phyloP scores from a whole-genome alignment of 2,113 vertebrate species.

The Tursiops truncatus region DNA sequence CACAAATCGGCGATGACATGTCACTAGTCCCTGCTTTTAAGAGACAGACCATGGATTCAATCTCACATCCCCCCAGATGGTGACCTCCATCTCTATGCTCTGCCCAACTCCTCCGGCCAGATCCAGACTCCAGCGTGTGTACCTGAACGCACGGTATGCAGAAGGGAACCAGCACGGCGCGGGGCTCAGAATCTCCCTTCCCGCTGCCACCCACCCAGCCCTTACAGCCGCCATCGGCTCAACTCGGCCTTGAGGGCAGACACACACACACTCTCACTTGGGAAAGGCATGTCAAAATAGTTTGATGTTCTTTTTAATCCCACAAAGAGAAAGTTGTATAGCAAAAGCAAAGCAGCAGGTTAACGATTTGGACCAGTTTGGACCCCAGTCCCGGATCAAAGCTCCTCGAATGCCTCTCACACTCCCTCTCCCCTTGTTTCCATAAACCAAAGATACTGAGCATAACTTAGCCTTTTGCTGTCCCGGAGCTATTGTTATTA shows the following conservation, averaged over 20 bases:
- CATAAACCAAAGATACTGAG: neutral
- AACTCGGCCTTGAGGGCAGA: neutral
- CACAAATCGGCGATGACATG: neutral
- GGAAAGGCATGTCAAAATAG: neutral
- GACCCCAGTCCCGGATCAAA: neutral
- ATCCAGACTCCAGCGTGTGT: rapidly evolving
- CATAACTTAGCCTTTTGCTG: neutral
- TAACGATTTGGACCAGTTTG: neutral
- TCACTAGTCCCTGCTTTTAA: neutral
- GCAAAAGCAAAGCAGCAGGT: neutral
- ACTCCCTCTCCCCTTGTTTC: neutral
- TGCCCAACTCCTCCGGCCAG: neutral
- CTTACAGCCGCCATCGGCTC: neutral
- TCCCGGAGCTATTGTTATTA: neutral
- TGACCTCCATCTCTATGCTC: neutral
- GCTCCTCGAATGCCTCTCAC: neutral
- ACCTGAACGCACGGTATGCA: rapidly evolving
- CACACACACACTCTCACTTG: neutral
- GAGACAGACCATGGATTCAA: neutral
- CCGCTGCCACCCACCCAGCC: neutral
- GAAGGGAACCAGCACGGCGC: rapidly evolving
- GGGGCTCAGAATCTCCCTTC: neutral
- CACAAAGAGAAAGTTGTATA: neutral
- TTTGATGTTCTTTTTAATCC: neutral
- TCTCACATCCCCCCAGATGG: neutral